Evolutionary conservation across 2,888 invertebrate species (phyloP), one percentile per base, ranked within the genome.

Genomic region (Glomeris marginata): DNA sequence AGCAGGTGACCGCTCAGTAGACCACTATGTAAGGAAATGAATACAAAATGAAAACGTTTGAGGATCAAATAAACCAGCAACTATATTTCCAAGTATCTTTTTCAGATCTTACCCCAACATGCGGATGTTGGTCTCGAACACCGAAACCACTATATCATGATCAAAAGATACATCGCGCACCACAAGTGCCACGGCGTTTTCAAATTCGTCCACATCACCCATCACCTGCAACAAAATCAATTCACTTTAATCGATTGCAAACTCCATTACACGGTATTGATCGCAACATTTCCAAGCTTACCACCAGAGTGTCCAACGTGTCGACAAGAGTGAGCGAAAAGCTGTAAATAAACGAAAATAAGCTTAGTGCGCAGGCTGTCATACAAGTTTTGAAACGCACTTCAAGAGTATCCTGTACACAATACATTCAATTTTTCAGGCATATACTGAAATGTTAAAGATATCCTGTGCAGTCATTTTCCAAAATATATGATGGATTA

Each of bases 121-220:
- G 58, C 97, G 75, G 59, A 98, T 98, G 67, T 97, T 98, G 8
- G 94, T 94, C 70, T 98, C 97, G 68, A 98, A 98, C 3, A 98
- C 90, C 0, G 95, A 95, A 8, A 98, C 95, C 48, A 91, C 78
- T 53, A 95, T 79, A 68, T 98, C 92, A 57, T 77, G 84, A 65
- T 98, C 91, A 68, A 98, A 97, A 49, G 76, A 77, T 6, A 95
- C 88, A 66, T 90, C 82, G 52, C 75, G 74, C 55, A 92, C 81
- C 40, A 97, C 80, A 54, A 87, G 72, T 66, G 81, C 80, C 3
- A 92, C 82, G 21, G 91, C 91, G 58, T 77, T 77, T 65, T 91
- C 95, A 71, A 98, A 98, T 71, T 95, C 92, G 45, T 84, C 79
- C 62, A 92, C 77, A 67, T 94, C 91, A 3, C 92, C 92, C 58